Evolutionary conservation across 2,113 vertebrate genomes (phyloP).

Genomic region (Centropristis striata): DNA sequence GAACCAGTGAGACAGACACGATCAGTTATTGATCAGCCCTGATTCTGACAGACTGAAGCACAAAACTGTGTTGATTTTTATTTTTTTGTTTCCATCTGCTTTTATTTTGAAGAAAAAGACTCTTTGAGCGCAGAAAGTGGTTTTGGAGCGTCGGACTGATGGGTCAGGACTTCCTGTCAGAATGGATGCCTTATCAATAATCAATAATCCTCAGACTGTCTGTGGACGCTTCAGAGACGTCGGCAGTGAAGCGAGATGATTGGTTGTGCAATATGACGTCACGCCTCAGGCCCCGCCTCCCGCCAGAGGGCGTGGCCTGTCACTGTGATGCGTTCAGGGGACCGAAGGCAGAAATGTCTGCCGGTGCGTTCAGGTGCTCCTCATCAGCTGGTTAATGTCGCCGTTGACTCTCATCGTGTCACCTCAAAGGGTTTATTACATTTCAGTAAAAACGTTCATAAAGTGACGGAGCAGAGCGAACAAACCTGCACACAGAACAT

Average conservation of each 20-base stretch:
- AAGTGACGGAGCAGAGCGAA: no score
- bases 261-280: constrained; percentile 58
- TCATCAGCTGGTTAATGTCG: not conserved
- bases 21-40: constrained; percentile 16
- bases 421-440: no score
- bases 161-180: constrained; percentile 18
- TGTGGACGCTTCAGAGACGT: not conserved
- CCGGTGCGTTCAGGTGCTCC: not conserved
- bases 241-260: constrained; percentile 34
- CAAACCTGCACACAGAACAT: no score
- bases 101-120: constrained; percentile 53
- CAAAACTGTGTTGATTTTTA: constrained; percentile 16
- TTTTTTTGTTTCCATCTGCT: constrained; percentile 34
- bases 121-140: constrained; percentile 42
- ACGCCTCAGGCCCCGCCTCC: constrained; percentile 11
- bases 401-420: no score
- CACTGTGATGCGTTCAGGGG: constrained; percentile 1
- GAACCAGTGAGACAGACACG: no score
- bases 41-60: constrained; percentile 57
- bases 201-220: constrained; percentile 46
- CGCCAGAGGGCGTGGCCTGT: not conserved
- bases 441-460: no score
- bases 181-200: constrained; percentile 74
- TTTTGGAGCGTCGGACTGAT: not conserved
- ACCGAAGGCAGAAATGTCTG: not conserved